These are phyloP conservation scores for Equus quagga DNA, from an alignment of 2,113 vertebrate species.

Conservation along the genomic window DNA sequence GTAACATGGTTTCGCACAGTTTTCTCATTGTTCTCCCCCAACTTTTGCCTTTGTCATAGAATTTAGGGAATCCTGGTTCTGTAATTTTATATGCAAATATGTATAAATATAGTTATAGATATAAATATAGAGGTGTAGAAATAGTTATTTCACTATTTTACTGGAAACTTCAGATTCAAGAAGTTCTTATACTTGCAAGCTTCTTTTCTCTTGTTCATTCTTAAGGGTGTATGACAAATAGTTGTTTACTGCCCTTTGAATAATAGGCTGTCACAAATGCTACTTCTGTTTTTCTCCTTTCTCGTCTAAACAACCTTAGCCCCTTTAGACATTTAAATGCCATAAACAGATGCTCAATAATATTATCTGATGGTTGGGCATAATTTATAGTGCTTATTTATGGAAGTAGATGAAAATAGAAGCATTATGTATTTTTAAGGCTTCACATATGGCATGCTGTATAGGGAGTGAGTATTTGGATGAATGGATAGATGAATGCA, in stretches of 20 bases:
- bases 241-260: constrained; percentile 55
- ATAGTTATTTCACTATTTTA: neutral
- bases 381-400: constrained; percentile 72
- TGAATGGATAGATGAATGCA: constrained; percentile 67
- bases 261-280: constrained; percentile 61
- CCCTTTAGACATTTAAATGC: constrained; percentile 64
- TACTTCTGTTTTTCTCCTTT: constrained; percentile 62
- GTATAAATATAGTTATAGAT: neutral
- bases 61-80: neutral
- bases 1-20: neutral
- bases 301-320: constrained; percentile 52
- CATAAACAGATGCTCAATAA: constrained; percentile 72
- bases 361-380: constrained; percentile 61
- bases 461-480: constrained; percentile 22
- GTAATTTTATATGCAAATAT: neutral
- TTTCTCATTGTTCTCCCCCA: neutral
- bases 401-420: constrained; percentile 73
- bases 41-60: neutral
- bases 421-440: constrained; percentile 71
- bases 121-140: neutral
- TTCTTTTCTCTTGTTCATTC: constrained; percentile 27
- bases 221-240: neutral
- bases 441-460: constrained; percentile 54
- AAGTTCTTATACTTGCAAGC: constrained; percentile 5
- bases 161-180: constrained; percentile 8